These are phyloP conservation scores for Sebastes minor DNA, from an alignment of 2,797 vertebrate genomes.

Conservation along the genomic window DNA sequence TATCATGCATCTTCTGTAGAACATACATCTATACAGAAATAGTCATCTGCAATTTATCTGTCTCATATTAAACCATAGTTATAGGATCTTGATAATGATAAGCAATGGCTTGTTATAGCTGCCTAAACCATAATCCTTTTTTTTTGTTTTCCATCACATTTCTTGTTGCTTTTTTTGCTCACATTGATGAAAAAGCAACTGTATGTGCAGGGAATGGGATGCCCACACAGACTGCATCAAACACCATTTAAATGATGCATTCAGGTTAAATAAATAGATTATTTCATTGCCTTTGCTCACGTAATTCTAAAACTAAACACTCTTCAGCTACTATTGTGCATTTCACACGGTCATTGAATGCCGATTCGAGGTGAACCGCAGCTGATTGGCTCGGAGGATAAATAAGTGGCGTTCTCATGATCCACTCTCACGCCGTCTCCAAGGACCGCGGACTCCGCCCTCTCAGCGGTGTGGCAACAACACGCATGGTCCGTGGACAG, in stretches of 20 bases:
- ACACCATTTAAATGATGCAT: not conserved
- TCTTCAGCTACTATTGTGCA: not conserved
- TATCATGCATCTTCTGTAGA: not conserved
- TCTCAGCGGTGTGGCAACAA: constrained; percentile 59
- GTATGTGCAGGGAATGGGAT: not conserved
- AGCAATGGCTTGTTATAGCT: not conserved
- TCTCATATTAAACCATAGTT: not conserved
- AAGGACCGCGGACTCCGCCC: constrained; percentile 65
- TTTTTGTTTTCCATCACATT: not conserved
- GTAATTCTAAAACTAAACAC: constrained; percentile 1
- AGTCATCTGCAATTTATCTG: not conserved
- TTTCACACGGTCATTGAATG: not conserved
- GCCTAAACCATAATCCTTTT: too few relatives aligned
- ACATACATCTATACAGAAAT: not conserved
- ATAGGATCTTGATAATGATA: not conserved
- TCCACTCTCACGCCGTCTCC: constrained; percentile 71
- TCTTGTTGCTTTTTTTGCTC: not conserved
- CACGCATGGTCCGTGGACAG: constrained; percentile 69
- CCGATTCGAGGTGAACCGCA: constrained; percentile 4
- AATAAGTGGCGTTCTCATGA: constrained; percentile 51
- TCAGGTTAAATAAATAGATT: rapidly evolving
- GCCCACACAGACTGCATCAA: not conserved
- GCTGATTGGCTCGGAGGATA: constrained; percentile 58
- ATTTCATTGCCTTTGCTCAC: not conserved
- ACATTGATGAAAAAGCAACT: not conserved